Conservation (phyloP, 1,140 invertebrate species). For the Trialeurodes vaporariorum region DNA sequence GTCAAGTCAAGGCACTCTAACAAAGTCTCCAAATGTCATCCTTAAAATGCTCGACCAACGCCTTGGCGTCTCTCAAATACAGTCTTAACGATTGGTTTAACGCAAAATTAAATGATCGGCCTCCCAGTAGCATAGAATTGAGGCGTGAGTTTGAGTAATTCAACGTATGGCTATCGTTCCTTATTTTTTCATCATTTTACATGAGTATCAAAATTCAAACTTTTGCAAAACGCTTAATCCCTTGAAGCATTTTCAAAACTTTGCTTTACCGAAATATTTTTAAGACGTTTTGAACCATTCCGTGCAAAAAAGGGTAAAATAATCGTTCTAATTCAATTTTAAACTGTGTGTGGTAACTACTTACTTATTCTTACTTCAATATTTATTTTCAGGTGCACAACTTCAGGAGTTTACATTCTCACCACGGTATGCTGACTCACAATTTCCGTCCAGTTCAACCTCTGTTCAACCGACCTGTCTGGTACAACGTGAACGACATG, state of each 20-base stretch:
- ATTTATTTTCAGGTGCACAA: conserved; percentile 47
- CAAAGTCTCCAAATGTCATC: too few relatives aligned
- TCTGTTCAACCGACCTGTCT: conserved; percentile 43
- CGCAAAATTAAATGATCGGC: too few relatives aligned
- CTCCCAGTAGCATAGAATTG: too few relatives aligned
- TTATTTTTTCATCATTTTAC: background rate
- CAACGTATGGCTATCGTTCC: too few relatives aligned
- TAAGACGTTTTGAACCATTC: background rate
- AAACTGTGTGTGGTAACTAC: background rate
- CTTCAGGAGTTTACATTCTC: conserved; percentile 56
- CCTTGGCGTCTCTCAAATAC: too few relatives aligned
- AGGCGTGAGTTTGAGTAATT: too few relatives aligned
- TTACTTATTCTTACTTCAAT: background rate
- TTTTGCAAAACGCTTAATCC: too few relatives aligned
- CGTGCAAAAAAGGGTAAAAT: background rate
- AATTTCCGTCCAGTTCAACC: conserved; percentile 67
- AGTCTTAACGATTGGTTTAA: too few relatives aligned
- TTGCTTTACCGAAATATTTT: too few relatives aligned
- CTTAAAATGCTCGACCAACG: too few relatives aligned
- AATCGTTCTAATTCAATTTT: background rate
- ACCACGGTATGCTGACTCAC: conserved; percentile 51
- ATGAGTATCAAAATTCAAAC: background rate
- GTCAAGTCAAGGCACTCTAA: too few relatives aligned
- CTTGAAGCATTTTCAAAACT: too few relatives aligned
- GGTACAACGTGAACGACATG: conserved; percentile 20